These are phyloP conservation scores for Chionoecetes opilio DNA, from an alignment of 1,140 invertebrate species.

Conservation along the genomic window DNA sequence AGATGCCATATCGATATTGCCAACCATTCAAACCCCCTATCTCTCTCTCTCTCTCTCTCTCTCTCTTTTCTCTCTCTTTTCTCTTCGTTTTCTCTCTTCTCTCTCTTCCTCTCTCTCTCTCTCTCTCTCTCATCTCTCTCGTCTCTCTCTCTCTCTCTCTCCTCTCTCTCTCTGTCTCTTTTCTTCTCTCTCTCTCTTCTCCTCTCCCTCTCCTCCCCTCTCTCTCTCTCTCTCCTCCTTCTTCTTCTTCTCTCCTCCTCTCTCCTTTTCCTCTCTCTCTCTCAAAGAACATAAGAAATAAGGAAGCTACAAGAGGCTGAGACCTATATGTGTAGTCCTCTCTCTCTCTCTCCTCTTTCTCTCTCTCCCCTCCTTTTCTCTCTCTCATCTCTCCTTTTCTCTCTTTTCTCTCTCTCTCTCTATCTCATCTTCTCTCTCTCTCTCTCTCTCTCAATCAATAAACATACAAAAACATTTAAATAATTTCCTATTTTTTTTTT, in stretches of 20 bases:
- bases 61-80: neutral
- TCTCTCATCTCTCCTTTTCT: too few relatives aligned
- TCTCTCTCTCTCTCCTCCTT: neutral
- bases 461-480: neutral
- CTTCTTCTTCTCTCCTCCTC: neutral
- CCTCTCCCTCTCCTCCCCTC: neutral
- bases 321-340: too few relatives aligned
- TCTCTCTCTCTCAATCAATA: too few relatives aligned
- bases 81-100: neutral
- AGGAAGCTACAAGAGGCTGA: too few relatives aligned
- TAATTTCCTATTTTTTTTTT: too few relatives aligned
- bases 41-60: neutral
- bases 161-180: too few relatives aligned
- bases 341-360: too few relatives aligned
- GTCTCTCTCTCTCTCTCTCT: neutral
- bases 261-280: neutral
- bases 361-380: neutral
- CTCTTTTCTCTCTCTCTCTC: too few relatives aligned
- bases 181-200: neutral
- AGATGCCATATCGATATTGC: neutral
- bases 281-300: too few relatives aligned
- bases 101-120: too few relatives aligned
- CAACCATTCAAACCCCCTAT: neutral
- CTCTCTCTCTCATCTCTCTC: too few relatives aligned
- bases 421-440: too few relatives aligned